Percentiles rank a stretch among this genome's conserved stretches.
Evolutionary conservation across 2,113 vertebrate genomes (phyloP).

Genomic region (Jacana jacana): DNA sequence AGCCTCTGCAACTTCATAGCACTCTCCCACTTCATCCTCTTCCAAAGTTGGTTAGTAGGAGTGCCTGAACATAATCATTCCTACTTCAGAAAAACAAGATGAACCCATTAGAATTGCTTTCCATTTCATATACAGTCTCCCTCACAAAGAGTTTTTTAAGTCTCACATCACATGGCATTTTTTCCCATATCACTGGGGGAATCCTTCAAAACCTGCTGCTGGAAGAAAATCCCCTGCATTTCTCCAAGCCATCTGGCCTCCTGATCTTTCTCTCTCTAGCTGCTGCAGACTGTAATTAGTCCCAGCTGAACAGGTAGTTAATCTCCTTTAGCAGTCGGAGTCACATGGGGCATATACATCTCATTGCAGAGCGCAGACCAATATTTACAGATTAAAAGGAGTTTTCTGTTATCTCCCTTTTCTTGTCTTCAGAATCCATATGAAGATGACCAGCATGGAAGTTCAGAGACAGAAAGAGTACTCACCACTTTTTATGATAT

Average conservation of each 20-base stretch:
- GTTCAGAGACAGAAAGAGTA: background rate
- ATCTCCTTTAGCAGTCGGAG: background rate
- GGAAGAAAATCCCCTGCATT: background rate
- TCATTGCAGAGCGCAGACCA: background rate
- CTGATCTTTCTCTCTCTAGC: constrained; percentile 4
- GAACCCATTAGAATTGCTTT: background rate
- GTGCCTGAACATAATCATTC: background rate
- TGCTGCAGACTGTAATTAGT: constrained; percentile 33
- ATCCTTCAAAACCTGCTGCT: background rate
- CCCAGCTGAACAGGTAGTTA: constrained; percentile 8
- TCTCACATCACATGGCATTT: background rate
- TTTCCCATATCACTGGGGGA: background rate
- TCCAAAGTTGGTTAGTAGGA: background rate
- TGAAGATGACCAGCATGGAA: background rate
- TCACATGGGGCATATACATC: background rate
- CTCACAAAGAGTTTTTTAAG: background rate
- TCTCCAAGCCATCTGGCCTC: background rate
- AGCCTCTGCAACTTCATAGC: background rate
- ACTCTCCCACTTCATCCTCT: background rate
- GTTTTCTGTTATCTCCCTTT: background rate
- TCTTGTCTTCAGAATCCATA: background rate
- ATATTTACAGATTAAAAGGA: background rate
- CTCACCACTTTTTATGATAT: background rate
- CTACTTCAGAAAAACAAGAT: background rate
- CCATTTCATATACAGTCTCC: background rate